Evolutionary conservation across 64 coral and sea anemone species (phyloP).

Genomic region (Actinia tenebrosa): DNA sequence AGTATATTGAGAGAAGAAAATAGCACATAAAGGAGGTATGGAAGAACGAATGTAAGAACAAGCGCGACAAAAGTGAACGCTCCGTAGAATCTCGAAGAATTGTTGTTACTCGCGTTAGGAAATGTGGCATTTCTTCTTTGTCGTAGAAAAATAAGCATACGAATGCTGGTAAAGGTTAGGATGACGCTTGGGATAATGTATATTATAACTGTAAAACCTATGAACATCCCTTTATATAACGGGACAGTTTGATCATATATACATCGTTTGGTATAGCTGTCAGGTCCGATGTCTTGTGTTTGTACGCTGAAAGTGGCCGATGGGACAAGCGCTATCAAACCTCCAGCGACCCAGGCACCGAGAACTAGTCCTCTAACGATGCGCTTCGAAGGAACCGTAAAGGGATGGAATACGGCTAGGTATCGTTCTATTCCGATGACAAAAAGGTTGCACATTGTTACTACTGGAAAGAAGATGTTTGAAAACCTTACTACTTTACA

Average conservation of each 20-base stretch:
- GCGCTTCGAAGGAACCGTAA: not conserved
- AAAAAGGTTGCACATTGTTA: not conserved
- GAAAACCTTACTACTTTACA: not conserved
- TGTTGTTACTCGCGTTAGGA: not conserved
- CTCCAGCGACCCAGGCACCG: not conserved
- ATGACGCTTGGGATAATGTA: not conserved
- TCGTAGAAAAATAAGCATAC: not conserved
- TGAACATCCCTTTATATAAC: not conserved
- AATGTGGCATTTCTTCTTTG: not conserved
- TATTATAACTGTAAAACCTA: not conserved
- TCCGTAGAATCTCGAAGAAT: not conserved
- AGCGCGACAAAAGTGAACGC: not conserved
- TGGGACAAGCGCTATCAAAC: not conserved
- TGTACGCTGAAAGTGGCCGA: not conserved
- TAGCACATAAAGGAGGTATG: not conserved
- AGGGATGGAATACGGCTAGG: not conserved
- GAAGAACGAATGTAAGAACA: not conserved
- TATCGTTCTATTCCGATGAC: slow-evolving; percentile 1
- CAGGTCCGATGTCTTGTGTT: not conserved
- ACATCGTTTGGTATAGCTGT: not conserved
- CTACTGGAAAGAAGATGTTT: not conserved
- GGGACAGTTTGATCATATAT: not conserved
- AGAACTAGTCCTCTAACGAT: not conserved
- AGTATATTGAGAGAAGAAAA: not conserved
- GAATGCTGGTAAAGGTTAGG: not conserved